Base-by-base conservation (phyloP, 1,140 invertebrate species). In the Campodea augens region DNA sequence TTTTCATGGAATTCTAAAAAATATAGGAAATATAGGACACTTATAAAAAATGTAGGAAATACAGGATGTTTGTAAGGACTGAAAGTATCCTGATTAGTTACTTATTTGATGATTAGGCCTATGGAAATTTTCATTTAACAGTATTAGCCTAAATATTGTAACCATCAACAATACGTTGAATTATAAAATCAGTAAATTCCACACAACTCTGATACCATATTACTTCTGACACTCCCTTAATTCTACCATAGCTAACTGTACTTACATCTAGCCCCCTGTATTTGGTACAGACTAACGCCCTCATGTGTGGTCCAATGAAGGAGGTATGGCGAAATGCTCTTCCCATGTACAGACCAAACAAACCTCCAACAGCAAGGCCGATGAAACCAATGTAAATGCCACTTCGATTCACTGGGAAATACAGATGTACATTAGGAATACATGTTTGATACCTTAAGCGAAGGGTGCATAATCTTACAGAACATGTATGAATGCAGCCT, bases 211-310 rank as follows among this genome's bases (percentile, higher is more conserved):
- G 38, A 39, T 51, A 21, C 20, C 39, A 18, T 43, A 49, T 55
- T 48, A 51, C 44, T 47, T 47, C 46, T 36, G 36, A 13, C 1
- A 42, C 20, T 15, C 5, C 15, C 7, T 47, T 27, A 25, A 12
- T 10, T 18, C 27, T 37, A 7, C 21, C 39, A 19, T 32, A 32
- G 48, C 23, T 43, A 42, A 12, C 29, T 43, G 19, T 38, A 51
- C 54, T 55, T 62, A 72, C 69, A 56, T 73, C 69, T 29, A 64
- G 54, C 43, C 69, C 72, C 45, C 60, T 55, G 51, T 71, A 73
- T 50, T 59, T 59, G 43, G 62, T 64, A 52, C 69, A 70, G 47
- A 69, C 63, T 18, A 72, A 52, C 38, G 69, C 65, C 60, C 64
- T 68, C 62, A 73, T 69, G 43, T 62, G 57, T 45, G 64, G 60